A percentile compares a stretch with the other conserved stretches of the same genome.
Conservation (phyloP, 2,888 invertebrate genomes). For the Cordilura impudica region DNA sequence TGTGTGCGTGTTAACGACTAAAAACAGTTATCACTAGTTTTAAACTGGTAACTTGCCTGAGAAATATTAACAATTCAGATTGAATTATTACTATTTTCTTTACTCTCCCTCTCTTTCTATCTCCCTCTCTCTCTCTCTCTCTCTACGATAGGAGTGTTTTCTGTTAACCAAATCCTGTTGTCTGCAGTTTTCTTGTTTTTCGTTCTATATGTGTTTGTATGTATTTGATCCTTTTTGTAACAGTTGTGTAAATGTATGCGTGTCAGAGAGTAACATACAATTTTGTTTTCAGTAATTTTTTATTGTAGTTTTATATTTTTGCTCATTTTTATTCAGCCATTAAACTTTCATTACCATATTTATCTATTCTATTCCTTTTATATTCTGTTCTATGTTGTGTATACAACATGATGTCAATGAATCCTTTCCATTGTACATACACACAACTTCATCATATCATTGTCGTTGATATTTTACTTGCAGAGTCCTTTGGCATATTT, state of each 20-base stretch:
- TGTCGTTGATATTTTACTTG: slow-evolving; percentile 31
- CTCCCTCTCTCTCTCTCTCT: too few relatives aligned
- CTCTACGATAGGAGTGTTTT: neutral
- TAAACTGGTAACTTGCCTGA: neutral
- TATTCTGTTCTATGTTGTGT: slow-evolving; percentile 30
- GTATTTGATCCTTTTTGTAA: slow-evolving; percentile 12
- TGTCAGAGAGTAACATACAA: neutral
- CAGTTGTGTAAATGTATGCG: neutral
- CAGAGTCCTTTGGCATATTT: slow-evolving; percentile 65
- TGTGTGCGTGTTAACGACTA: neutral
- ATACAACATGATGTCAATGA: slow-evolving; percentile 49
- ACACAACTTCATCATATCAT: slow-evolving; percentile 6
- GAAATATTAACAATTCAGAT: neutral
- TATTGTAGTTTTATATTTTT: neutral
- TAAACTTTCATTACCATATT: slow-evolving; percentile 37
- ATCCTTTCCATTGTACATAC: slow-evolving; percentile 35
- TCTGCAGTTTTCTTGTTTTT: neutral
- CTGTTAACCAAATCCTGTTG: neutral
- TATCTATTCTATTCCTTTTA: slow-evolving; percentile 29
- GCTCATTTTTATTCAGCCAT: slow-evolving; percentile 48
- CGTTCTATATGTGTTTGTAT: neutral
- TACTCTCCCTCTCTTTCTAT: too few relatives aligned
- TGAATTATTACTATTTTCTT: too few relatives aligned
- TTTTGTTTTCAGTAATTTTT: neutral
- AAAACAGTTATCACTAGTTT: slow-evolving; percentile 18